phyloP scores from a whole-genome alignment of 1,140 invertebrate genomes.

The Pogonognathellus flavescens region DNA sequence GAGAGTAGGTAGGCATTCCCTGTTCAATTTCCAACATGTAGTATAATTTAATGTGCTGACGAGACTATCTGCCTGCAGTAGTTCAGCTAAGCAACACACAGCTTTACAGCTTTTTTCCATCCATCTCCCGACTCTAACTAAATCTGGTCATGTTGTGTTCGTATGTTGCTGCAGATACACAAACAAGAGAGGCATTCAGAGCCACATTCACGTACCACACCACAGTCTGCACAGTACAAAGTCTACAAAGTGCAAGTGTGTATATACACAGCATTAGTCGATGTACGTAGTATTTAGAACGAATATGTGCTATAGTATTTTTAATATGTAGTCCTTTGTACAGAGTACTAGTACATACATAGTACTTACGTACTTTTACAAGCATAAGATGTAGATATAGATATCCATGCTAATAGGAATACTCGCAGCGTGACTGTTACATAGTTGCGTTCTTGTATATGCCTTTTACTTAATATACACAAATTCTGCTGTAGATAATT shows the following conservation, averaged over 20 bases:
- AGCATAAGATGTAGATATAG: not conserved
- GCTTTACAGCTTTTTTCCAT: conserved; percentile 44
- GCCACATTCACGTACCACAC: not conserved
- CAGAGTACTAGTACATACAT: not conserved
- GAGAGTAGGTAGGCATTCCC: not conserved
- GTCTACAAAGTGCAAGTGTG: conserved; percentile 12
- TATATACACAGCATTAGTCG: not conserved
- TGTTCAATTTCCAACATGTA: not conserved
- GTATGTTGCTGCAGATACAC: not conserved
- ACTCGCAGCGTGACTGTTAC: no score
- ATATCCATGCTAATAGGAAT: no score
- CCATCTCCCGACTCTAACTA: conserved; percentile 31
- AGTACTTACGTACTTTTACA: not conserved
- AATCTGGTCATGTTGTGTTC: conserved; percentile 35
- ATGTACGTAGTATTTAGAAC: not conserved
- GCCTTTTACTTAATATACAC: no score
- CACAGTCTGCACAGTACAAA: not conserved
- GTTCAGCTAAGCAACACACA: conserved; percentile 10
- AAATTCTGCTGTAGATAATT: not conserved
- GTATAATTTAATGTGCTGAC: conserved; percentile 19
- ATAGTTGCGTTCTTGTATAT: no score
- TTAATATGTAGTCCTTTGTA: not conserved
- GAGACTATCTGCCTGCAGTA: conserved; percentile 21
- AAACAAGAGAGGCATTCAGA: not conserved
- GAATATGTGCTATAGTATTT: not conserved